A percentile compares a stretch with the other conserved stretches of the same genome.
phyloP scores from a whole-genome alignment of 2,797 vertebrate species.

The Toxotes lorentzi region DNA sequence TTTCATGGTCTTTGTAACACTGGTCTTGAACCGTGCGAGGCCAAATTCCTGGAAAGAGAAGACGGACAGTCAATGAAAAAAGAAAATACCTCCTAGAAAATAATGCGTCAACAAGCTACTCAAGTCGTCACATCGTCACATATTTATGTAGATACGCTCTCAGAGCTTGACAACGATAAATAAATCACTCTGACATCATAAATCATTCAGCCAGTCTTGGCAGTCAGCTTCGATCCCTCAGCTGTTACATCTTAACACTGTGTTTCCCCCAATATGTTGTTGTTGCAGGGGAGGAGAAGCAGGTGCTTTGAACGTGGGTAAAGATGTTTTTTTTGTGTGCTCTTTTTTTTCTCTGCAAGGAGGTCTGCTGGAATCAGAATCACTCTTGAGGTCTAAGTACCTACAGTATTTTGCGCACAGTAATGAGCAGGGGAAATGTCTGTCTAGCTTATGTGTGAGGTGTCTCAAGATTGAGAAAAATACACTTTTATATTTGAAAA shows the following conservation, averaged over 20 bases:
- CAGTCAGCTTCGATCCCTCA: background rate
- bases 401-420: no score
- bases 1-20: conserved; percentile 95
- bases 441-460: no score
- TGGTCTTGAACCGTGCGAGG: conserved; percentile 95
- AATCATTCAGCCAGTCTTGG: conserved; percentile 39
- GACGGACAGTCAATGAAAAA: conserved; percentile 18
- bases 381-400: no score
- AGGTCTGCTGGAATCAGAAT: no score
- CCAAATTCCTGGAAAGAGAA: conserved; percentile 92
- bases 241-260: conserved; percentile 38
- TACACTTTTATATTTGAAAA: no score
- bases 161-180: conserved; percentile 4
- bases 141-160: background rate
- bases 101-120: conserved; percentile 26
- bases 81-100: conserved; percentile 1
- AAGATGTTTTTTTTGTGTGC: no score
- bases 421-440: no score
- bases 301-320: no score
- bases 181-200: conserved; percentile 6
- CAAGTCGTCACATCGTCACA: background rate
- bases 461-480: no score
- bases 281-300: no score
- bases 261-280: no score
- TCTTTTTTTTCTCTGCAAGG: no score